Evolutionary conservation across 2,797 vertebrate species (phyloP), one percentile per base, ranked within the genome.

Genomic region (Enteromius treurensis): DNA sequence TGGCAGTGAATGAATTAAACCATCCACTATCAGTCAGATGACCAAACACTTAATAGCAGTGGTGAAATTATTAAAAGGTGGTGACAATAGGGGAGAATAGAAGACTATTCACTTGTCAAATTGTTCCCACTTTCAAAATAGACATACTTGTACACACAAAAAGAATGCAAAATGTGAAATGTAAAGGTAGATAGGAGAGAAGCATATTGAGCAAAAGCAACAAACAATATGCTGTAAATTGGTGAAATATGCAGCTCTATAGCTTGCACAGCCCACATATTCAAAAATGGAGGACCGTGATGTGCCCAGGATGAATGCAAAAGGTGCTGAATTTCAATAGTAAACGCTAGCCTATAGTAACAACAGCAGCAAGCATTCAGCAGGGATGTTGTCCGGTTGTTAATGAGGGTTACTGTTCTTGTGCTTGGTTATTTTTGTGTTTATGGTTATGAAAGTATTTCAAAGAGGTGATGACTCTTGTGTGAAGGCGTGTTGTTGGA

Each of bases 1-100:
- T 80, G 11, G 67, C 23, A 80, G 51, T 29, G 23, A 55, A 79
- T 19, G 34, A 70, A 67, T 70, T 60, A 71, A 71, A 60, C 49
- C 1, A 40, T 32, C 71, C 6, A 69, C 2, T 13, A 26, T 26
- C 9, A 42, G 8, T 26, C 49, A 69, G 34, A 60, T 40, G 23
- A 53, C 21, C 68, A 53, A 73, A 73, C 32, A 74, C 47, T 23
- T 67, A 51, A 34, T 2, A 53, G 7, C 21, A 26, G 34, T 51
- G 32, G 15, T 19, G 15, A 80, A 69, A 80, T 55, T 29, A 58
- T 58, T 69, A 32, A 4, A 55, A 19, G 32, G 49, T 58, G 15
- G 26, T 32, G 67, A 71, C 37, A 80, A 80, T 13, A 34, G 23
- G 26, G 13, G 14, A 37, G 62, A 47, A 21, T 10, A 29, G 67